phyloP scores from a whole-genome alignment of 92 coral and sea anemone genomes.

The Porites rus region DNA sequence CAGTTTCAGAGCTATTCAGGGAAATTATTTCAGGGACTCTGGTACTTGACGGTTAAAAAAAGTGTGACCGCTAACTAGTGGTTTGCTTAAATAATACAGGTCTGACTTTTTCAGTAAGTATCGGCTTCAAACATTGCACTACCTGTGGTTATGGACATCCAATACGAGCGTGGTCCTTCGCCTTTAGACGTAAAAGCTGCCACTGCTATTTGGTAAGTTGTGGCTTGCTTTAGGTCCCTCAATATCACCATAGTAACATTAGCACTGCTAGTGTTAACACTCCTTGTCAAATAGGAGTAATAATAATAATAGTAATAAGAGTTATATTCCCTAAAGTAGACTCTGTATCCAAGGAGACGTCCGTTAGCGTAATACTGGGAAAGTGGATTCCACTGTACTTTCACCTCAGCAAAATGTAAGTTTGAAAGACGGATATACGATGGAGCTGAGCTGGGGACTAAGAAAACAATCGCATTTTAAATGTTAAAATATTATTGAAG shows the following conservation, averaged over 20 bases:
- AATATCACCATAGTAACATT: background rate
- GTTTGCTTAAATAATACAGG: too few species aligned
- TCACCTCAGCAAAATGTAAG: background rate
- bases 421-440: background rate
- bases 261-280: background rate
- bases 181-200: constrained; percentile 25
- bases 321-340: background rate
- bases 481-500: too few species aligned
- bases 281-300: too few species aligned
- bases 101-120: too few species aligned
- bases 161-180: background rate
- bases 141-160: constrained; percentile 17
- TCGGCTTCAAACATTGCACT: background rate
- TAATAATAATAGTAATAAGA: too few species aligned
- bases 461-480: background rate
- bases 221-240: background rate
- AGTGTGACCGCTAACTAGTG: too few species aligned
- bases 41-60: too few species aligned
- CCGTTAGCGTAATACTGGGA: background rate
- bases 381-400: background rate
- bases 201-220: background rate
- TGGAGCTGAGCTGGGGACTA: background rate
- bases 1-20: too few species aligned
- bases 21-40: too few species aligned
- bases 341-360: background rate